Base-by-base conservation (phyloP, 2,113 vertebrate genomes). In the Bucco capensis region DNA sequence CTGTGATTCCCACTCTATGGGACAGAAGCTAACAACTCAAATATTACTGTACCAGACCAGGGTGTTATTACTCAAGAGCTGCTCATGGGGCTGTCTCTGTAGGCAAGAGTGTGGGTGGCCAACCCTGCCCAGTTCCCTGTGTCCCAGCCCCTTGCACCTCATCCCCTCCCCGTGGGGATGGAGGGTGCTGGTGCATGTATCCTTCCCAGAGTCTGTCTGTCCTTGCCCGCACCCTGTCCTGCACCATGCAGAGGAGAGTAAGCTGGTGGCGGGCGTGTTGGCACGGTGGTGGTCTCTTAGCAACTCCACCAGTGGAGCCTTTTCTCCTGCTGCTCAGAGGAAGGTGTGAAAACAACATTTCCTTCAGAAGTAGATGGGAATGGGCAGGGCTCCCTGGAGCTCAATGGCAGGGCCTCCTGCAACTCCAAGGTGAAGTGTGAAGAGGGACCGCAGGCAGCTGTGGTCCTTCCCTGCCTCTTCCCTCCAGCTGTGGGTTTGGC, bases 221-320 rank as follows among this genome's bases (percentile, higher is more conserved):
- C 42, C 42, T 65, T 19, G 14, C 19, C 38, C 9, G 38, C 38
- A 18, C 19, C 30, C 28, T 10, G 40, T 42, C 57, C 64, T 3
- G 49, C 2, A 2, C 56, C 18, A 9, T 4, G 30, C 3, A 19
- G 38, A 4, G 30, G 3, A 1, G 49, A 5, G 58, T 12, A 4
- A 12, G 92, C 27, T 19, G 88, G 8, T 11, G 74, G 61, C 5
- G 74, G 40, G 90, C 69, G 8, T 28, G 31, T 8, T 33, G 80
- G 91, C 47, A 60, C 51, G 54, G 8, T 31, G 93, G 72, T 28
- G 40, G 89, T 96, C 95, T 96, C 95, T 91, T 92, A 94, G 94
- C 95, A 96, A 92, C 95, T 71, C 33, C 38, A 0, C 83, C 70
- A 3, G 2, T 15, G 57, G 6, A 35, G 83, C 28, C 65, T 44